Conservation (phyloP, 1,140 invertebrate species). For the Stenopsyche tienmushanensis region DNA sequence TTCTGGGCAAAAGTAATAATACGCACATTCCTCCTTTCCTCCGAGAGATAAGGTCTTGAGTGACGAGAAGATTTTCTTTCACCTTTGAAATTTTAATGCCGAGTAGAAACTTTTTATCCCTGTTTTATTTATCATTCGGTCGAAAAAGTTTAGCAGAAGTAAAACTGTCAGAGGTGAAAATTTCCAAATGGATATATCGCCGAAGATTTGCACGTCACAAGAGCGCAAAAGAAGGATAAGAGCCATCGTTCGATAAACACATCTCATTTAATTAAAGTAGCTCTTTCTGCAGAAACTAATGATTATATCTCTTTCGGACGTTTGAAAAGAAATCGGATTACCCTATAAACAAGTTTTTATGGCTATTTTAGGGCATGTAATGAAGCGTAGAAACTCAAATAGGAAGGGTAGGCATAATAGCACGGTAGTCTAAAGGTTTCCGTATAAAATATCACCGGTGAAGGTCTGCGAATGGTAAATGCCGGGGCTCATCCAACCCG, state of each 20-base stretch:
- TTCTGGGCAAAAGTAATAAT: constrained; percentile 12
- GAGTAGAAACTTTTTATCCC: constrained; percentile 18
- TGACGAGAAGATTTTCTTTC: constrained; percentile 22
- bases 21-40: constrained; percentile 21
- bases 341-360: neutral
- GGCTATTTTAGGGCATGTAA: constrained; percentile 5
- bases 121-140: constrained; percentile 29
- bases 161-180: neutral
- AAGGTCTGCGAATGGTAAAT: too few species aligned
- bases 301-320: neutral
- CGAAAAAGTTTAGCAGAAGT: constrained; percentile 9
- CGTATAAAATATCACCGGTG: constrained; percentile 22
- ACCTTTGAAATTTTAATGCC: constrained; percentile 30
- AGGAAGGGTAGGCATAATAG: constrained; percentile 7
- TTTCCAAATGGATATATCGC: too few species aligned
- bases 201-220: too few species aligned
- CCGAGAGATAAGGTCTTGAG: constrained; percentile 13
- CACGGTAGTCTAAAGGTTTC: neutral
- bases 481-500: too few species aligned
- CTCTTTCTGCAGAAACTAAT: neutral
- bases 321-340: neutral
- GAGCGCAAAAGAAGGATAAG: too few species aligned
- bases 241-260: neutral
- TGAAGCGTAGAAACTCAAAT: neutral
- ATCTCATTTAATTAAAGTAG: neutral